A percentile compares a stretch with the other conserved stretches of the same genome.
Conservation (phyloP, 2,888 invertebrate genomes). For the Hemistola chrysoprasaria region DNA sequence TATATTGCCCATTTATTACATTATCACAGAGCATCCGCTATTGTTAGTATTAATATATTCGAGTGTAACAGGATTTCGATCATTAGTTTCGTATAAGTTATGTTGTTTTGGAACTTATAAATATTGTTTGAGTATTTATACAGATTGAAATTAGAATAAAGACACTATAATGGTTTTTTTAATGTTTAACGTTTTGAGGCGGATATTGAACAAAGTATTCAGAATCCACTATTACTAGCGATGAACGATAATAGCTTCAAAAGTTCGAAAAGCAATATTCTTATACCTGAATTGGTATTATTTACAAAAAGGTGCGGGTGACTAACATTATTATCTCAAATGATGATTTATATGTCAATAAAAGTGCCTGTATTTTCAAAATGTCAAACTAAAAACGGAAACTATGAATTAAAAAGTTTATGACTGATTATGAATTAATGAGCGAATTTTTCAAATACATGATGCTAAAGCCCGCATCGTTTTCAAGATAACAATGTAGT, state of each 20-base stretch:
- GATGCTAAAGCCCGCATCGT: constrained; percentile 10
- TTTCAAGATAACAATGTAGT: too few relatives aligned
- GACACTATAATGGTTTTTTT: constrained; percentile 4
- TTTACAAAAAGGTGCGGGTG: too few relatives aligned
- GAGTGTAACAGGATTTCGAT: constrained; percentile 7
- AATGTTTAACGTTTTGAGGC: too few relatives aligned
- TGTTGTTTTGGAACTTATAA: constrained; percentile 9
- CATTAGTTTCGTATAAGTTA: constrained; percentile 14
- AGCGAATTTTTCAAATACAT: constrained; percentile 5
- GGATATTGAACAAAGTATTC: too few relatives aligned
- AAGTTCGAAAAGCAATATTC: too few relatives aligned
- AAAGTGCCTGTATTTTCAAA: not conserved
- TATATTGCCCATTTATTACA: constrained; percentile 4
- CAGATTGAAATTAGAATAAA: constrained; percentile 9
- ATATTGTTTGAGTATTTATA: constrained; percentile 6
- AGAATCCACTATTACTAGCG: too few relatives aligned
- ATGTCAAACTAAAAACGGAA: constrained; percentile 5
- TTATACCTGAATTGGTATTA: too few relatives aligned
- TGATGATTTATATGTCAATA: too few relatives aligned
- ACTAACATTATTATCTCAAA: too few relatives aligned
- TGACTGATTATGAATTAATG: constrained; percentile 2
- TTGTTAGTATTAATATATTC: constrained; percentile 13
- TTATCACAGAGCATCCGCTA: constrained; percentile 3
- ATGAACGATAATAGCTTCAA: too few relatives aligned
- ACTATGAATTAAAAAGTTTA: constrained; percentile 2